phyloP scores from a whole-genome alignment of 2,888 invertebrate genomes.

The Leuctra nigra region DNA sequence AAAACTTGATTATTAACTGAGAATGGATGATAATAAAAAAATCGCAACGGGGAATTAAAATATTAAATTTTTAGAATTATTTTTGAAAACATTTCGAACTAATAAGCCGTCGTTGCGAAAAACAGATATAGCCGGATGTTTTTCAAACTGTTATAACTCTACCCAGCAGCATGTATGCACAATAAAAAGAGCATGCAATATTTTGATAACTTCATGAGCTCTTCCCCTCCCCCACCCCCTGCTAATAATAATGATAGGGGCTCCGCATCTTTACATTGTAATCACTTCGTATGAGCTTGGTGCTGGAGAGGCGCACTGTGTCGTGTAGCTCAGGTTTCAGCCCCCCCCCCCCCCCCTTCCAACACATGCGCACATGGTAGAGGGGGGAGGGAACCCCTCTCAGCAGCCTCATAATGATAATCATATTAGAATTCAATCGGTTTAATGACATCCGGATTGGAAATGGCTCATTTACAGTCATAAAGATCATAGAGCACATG shows the following conservation, averaged over 20 bases:
- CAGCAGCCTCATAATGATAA: slow-evolving; percentile 14
- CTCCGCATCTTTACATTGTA: slow-evolving; percentile 11
- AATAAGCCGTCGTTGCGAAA: neutral
- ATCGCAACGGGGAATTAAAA: too few relatives aligned
- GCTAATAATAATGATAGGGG: neutral
- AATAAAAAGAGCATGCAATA: slow-evolving; percentile 17
- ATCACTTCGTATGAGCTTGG: neutral
- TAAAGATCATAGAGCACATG: neutral
- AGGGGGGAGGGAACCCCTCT: neutral
- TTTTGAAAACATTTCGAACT: too few relatives aligned
- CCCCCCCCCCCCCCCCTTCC: too few relatives aligned
- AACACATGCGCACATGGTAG: slow-evolving; percentile 7
- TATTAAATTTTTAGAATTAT: too few relatives aligned
- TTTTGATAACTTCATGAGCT: slow-evolving; percentile 13
- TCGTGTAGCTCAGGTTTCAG: slow-evolving; percentile 16
- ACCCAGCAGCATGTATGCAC: neutral
- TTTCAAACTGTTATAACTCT: neutral
- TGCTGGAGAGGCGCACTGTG: neutral
- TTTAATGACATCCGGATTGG: slow-evolving; percentile 15
- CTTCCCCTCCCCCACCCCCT: too few relatives aligned
- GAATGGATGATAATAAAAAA: too few relatives aligned
- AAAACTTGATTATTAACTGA: too few relatives aligned
- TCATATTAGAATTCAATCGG: slow-evolving; percentile 21
- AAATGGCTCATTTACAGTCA: slow-evolving; percentile 7
- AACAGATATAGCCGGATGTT: neutral